A percentile compares a stretch with the other conserved stretches of the same genome.
Conservation (phyloP, 2,888 invertebrate genomes). For the Drosophila borborema region DNA sequence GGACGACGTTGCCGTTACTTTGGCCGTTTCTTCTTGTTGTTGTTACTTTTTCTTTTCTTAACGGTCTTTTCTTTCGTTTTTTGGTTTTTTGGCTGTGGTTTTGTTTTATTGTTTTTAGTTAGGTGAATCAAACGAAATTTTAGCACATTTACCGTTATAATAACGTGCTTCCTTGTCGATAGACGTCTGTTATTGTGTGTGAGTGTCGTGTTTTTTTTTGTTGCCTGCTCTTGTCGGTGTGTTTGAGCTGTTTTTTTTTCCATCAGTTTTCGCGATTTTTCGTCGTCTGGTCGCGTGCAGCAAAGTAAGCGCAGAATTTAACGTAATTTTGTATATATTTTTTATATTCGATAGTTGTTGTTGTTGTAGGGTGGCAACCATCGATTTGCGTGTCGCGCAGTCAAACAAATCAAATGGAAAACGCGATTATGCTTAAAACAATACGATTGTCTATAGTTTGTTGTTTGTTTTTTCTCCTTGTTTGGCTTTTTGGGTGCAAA, state of each 20-base stretch:
- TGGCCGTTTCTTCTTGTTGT: conserved; percentile 41
- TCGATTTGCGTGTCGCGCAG: conserved; percentile 76
- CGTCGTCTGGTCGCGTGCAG: conserved; percentile 68
- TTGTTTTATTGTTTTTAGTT: conserved; percentile 11
- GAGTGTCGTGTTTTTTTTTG: conserved; percentile 5
- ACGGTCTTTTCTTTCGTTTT: background rate
- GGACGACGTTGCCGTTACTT: conserved; percentile 46
- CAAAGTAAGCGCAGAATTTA: conserved; percentile 73
- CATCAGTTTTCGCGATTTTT: conserved; percentile 32
- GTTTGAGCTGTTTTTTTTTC: conserved; percentile 4
- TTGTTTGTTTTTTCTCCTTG: background rate
- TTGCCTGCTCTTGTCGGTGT: conserved; percentile 6
- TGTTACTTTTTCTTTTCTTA: conserved; percentile 9
- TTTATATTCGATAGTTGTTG: conserved; percentile 15
- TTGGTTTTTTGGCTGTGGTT: conserved; percentile 1
- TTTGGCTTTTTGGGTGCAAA: conserved; percentile 39
- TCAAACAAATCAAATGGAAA: conserved; percentile 62
- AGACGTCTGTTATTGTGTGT: conserved; percentile 27
- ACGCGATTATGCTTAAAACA: conserved; percentile 50
- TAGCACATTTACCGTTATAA: conserved; percentile 67
- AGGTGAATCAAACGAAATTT: conserved; percentile 37
- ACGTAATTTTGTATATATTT: conserved; percentile 45
- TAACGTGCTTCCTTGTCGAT: conserved; percentile 75
- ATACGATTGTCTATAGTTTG: conserved; percentile 43
- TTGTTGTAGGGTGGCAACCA: conserved; percentile 64